A percentile compares a stretch with the other conserved stretches of the same genome.
Evolutionary conservation across 2,797 vertebrate genomes (phyloP).

Genomic region (Pseudomugil gertrudae): DNA sequence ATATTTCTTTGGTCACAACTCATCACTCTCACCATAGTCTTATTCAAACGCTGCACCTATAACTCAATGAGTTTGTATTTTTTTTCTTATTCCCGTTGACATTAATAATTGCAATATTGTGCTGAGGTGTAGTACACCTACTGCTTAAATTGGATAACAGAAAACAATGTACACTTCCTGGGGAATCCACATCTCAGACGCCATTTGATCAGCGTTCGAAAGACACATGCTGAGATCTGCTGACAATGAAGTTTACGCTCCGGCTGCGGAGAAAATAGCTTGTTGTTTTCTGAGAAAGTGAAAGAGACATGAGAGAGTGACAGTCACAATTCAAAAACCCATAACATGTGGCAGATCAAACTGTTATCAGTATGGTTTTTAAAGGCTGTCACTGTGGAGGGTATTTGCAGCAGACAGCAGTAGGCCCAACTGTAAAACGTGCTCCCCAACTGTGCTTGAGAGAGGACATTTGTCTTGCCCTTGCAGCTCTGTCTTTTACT

Average conservation of each 20-base stretch:
- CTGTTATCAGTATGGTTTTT: slow-evolving; percentile 34
- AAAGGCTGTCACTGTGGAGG: slow-evolving; percentile 36
- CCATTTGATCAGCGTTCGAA: slow-evolving; percentile 69
- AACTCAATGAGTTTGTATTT: slow-evolving; percentile 11
- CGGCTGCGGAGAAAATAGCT: slow-evolving; percentile 66
- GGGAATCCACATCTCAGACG: slow-evolving; percentile 52
- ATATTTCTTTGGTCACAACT: slow-evolving; percentile 67
- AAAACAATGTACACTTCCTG: slow-evolving; percentile 53
- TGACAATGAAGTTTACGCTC: slow-evolving; percentile 63
- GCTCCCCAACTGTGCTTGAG: slow-evolving; percentile 21
- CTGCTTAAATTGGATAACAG: slow-evolving; percentile 58
- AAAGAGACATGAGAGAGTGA: slow-evolving; percentile 56
- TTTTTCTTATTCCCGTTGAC: slow-evolving; percentile 10
- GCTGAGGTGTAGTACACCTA: slow-evolving; percentile 42
- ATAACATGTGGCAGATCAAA: slow-evolving; percentile 28
- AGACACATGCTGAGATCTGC: slow-evolving; percentile 61
- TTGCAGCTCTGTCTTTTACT: neutral
- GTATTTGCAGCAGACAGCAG: slow-evolving; percentile 21
- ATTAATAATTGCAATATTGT: slow-evolving; percentile 60
- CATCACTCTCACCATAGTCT: slow-evolving; percentile 48
- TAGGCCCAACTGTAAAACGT: slow-evolving; percentile 7
- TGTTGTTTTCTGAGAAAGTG: slow-evolving; percentile 67
- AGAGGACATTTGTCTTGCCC: slow-evolving; percentile 2
- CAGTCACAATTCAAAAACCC: slow-evolving; percentile 56
- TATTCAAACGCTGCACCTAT: slow-evolving; percentile 27